Conservation (phyloP, 2,888 invertebrate genomes). For the Tryphoninae sp. region DNA sequence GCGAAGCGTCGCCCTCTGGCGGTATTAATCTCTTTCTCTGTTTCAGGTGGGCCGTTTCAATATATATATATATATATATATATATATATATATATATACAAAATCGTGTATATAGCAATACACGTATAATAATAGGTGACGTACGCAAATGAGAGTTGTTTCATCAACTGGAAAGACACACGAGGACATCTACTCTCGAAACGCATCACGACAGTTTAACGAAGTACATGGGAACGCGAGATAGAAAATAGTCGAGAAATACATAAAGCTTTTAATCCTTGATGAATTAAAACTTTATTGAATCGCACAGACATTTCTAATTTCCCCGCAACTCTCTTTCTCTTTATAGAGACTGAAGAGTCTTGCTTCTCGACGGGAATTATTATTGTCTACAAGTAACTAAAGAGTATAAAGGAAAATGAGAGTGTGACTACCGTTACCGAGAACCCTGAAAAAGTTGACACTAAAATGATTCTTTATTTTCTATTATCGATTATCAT, state of each 20-base stretch:
- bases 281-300: constrained; percentile 55
- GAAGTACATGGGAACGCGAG: not conserved
- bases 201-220: constrained; percentile 1
- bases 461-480: no score
- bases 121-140: constrained; percentile 26
- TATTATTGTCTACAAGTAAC: not conserved
- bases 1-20: no score
- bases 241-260: not conserved
- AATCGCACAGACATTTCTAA: constrained; percentile 49
- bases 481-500: no score
- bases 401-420: constrained; percentile 25
- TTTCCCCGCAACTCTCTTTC: constrained; percentile 49
- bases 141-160: constrained; percentile 32
- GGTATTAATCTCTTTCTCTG: no score
- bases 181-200: constrained; percentile 3
- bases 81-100: constrained; percentile 1
- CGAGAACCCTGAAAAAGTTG: not conserved
- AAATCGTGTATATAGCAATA: not conserved
- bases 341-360: constrained; percentile 5
- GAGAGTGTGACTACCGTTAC: not conserved
- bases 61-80: no score
- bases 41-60: no score
- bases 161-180: constrained; percentile 50
- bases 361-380: constrained; percentile 4
- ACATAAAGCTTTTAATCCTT: constrained; percentile 26